Evolutionary conservation across 2,888 invertebrate genomes (phyloP).

Genomic region (Emmelina monodactyla): DNA sequence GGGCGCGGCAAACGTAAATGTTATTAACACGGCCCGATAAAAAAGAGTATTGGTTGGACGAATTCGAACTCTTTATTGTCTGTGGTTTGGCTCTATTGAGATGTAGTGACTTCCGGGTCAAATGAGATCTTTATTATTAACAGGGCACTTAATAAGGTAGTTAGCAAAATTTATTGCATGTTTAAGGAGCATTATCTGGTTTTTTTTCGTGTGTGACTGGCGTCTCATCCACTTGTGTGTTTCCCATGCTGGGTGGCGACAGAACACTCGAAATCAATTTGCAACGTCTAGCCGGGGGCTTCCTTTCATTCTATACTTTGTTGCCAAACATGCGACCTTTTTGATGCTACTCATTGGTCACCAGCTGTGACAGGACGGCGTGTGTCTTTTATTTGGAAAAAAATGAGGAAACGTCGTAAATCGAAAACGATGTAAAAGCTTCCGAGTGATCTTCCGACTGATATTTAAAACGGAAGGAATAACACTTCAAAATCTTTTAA

Average conservation of each 20-base stretch:
- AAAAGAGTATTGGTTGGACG: conserved; percentile 29
- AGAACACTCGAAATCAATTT: conserved; percentile 55
- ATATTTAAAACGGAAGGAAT: conserved; percentile 21
- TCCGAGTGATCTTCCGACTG: conserved; percentile 25
- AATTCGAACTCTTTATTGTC: conserved; percentile 48
- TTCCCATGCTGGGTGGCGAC: conserved; percentile 64
- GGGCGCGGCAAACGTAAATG: conserved; percentile 28
- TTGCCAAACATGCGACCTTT: conserved; percentile 23
- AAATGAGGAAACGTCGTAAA: conserved; percentile 26
- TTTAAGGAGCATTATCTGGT: conserved; percentile 28
- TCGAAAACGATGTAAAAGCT: conserved; percentile 27
- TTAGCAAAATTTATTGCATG: conserved; percentile 42
- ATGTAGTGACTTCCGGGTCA: conserved; percentile 18
- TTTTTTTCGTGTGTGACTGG: conserved; percentile 28
- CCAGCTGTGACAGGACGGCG: conserved; percentile 42
- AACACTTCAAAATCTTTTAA: conserved; percentile 19
- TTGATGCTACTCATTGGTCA: conserved; percentile 21
- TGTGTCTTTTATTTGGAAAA: conserved; percentile 38
- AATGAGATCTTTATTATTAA: conserved; percentile 1
- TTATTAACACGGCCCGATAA: conserved; percentile 46
- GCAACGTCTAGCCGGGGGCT: conserved; percentile 54
- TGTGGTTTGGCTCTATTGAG: conserved; percentile 48
- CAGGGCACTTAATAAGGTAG: background rate
- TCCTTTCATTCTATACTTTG: conserved; percentile 29
- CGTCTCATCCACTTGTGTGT: conserved; percentile 37